These are phyloP conservation scores for Drosophila melanogaster DNA, from an alignment of 1,140 invertebrate genomes.

Conservation along the genomic window Release_6_plus_ISO1_MT NT_037436.4:19550001-19550500, in stretches of 20 bases:
- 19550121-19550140: slow-evolving; percentile 75
- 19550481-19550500: slow-evolving; percentile 65
- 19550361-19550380: slow-evolving; percentile 54
- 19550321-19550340: slow-evolving; percentile 85
- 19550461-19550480: slow-evolving; percentile 68
- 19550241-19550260: slow-evolving; percentile 61
- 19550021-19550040: slow-evolving; percentile 38
- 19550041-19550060: slow-evolving; percentile 85
- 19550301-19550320: slow-evolving; percentile 85
- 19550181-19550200: slow-evolving; percentile 51
- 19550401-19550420: not conserved
- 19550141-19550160: slow-evolving; percentile 85
- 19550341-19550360: slow-evolving; percentile 71
- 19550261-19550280: slow-evolving; percentile 22
- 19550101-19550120: slow-evolving; percentile 85
- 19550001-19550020: too few species aligned
- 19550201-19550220: slow-evolving; percentile 65
- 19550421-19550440: slow-evolving; percentile 66
- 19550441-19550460: slow-evolving; percentile 66
- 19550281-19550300: slow-evolving; percentile 51
- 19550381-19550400: slow-evolving; percentile 45
- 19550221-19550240: slow-evolving; percentile 65
- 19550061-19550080: slow-evolving; percentile 85
- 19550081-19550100: slow-evolving; percentile 87
- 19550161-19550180: slow-evolving; percentile 85